A percentile compares a stretch with the other conserved stretches of the same genome.
These are phyloP conservation scores for Heterocephalus glaber DNA, from an alignment of 2,113 vertebrate genomes.

Conservation along the genomic window DNA sequence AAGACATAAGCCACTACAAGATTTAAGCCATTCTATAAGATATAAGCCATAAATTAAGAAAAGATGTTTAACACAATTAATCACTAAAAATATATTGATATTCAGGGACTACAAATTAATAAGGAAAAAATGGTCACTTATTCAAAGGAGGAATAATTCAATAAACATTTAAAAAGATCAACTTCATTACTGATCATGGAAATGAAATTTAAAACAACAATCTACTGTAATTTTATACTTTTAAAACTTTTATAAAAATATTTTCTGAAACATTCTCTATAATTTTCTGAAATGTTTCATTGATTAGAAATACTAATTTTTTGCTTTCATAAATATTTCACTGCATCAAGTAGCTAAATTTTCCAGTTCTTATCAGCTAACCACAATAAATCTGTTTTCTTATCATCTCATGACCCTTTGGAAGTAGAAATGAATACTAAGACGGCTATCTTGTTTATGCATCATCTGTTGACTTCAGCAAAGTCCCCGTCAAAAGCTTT, in stretches of 20 bases:
- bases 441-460: not conserved
- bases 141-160: not conserved
- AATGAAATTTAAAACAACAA: not conserved
- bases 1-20: not conserved
- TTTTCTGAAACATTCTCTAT: slow-evolving; percentile 15
- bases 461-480: slow-evolving; percentile 28
- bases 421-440: not conserved
- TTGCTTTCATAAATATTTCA: not conserved
- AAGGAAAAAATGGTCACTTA: not conserved
- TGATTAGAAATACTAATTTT: slow-evolving; percentile 2
- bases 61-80: not conserved
- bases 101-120: not conserved
- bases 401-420: not conserved
- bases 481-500: not conserved
- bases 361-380: not conserved
- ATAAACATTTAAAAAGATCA: not conserved
- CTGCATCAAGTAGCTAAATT: not conserved
- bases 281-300: slow-evolving; percentile 48
- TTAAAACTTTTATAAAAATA: not conserved
- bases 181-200: not conserved
- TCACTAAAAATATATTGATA: not conserved
- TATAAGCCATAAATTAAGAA: not conserved
- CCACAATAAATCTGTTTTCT: slow-evolving; percentile 4
- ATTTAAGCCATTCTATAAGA: not conserved
- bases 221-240: not conserved